Conservation (phyloP, 2,797 vertebrate genomes). For the Amblyraja radiata region DNA sequence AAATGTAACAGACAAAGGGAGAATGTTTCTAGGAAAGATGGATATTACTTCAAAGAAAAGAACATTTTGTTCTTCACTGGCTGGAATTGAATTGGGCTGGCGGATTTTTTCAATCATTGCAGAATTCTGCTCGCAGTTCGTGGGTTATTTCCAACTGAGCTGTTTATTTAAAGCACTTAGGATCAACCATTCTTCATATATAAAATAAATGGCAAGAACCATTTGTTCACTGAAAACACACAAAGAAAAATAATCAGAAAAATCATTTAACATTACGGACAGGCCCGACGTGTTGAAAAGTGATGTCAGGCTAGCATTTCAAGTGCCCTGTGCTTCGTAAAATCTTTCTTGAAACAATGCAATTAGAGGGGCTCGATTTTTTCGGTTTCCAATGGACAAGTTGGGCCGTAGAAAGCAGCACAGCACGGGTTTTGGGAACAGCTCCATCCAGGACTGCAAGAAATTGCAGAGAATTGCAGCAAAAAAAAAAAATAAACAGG, state of each 20-base stretch:
- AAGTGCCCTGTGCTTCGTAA: not conserved
- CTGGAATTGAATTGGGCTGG: slow-evolving; percentile 17
- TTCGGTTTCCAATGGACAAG: not conserved
- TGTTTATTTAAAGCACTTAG: slow-evolving; percentile 36
- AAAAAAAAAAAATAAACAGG: no score
- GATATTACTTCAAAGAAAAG: slow-evolving; percentile 28
- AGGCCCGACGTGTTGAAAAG: not conserved
- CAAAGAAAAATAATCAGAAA: slow-evolving; percentile 38
- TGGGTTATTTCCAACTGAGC: slow-evolving; percentile 23
- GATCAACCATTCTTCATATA: slow-evolving; percentile 25
- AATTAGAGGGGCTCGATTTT: not conserved
- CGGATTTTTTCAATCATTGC: not conserved
- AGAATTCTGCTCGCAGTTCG: not conserved
- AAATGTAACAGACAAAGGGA: not conserved
- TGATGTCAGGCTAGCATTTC: slow-evolving; percentile 6
- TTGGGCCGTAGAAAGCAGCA: no score
- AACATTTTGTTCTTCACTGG: slow-evolving; percentile 20
- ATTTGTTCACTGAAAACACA: slow-evolving; percentile 34
- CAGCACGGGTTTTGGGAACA: no score
- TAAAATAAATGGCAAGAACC: slow-evolving; percentile 36
- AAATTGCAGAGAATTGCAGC: no score
- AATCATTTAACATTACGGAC: slow-evolving; percentile 26
- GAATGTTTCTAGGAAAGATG: not conserved
- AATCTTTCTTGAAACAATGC: not conserved
- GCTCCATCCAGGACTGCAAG: no score